Evolutionary conservation across 1,140 invertebrate species (phyloP).

Genomic region (Hycleus cichorii): DNA sequence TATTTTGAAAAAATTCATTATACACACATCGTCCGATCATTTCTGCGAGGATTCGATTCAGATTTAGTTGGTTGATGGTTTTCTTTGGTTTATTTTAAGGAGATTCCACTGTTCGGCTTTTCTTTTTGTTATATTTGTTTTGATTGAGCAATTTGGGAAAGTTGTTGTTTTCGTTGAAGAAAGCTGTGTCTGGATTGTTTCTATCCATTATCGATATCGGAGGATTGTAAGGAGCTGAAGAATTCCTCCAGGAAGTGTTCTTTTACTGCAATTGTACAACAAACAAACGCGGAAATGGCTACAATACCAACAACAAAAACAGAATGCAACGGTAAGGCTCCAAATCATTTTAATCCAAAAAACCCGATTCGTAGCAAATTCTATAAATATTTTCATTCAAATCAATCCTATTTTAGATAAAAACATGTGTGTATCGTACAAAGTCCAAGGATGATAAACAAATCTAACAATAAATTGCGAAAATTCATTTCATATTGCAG

Average conservation of each 20-base stretch:
- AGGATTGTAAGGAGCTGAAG: too few species aligned
- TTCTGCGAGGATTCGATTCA: conserved; percentile 29
- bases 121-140: too few species aligned
- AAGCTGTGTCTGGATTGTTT: not conserved
- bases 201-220: not conserved
- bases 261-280: conserved; percentile 11
- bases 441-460: too few species aligned
- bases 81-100: conserved; percentile 14
- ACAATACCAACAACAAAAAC: conserved; percentile 14
- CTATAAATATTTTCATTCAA: too few species aligned
- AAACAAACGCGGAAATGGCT: conserved; percentile 17
- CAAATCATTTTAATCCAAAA: too few species aligned
- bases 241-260: conserved; percentile 12
- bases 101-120: not conserved
- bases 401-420: too few species aligned
- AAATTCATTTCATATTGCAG: too few species aligned
- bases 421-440: too few species aligned
- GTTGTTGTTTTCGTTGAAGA: too few species aligned
- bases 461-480: too few species aligned
- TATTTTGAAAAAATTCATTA: conserved; percentile 37
- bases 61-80: conserved; percentile 12
- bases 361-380: too few species aligned
- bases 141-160: too few species aligned
- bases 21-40: conserved; percentile 39
- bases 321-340: conserved; percentile 20